phyloP scores from a whole-genome alignment of 1,140 invertebrate genomes.

The Micrasema minimum region DNA sequence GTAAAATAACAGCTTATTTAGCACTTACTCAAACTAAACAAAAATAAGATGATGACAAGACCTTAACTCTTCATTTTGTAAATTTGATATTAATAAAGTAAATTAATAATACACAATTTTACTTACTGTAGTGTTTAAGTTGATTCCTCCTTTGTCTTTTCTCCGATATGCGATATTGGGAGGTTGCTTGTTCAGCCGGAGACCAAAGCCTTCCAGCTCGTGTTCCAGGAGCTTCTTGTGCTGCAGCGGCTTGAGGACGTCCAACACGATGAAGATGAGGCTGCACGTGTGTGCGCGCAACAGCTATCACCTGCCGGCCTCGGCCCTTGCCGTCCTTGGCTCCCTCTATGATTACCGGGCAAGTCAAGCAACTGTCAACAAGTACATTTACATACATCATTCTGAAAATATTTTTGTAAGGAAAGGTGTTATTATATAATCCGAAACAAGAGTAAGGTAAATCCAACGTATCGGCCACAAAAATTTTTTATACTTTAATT shows the following conservation, averaged over 20 bases:
- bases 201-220: constrained; percentile 98
- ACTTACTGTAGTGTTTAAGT: constrained; percentile 64
- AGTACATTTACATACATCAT: neutral
- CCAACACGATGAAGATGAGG: constrained; percentile 97
- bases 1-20: too few species aligned
- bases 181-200: constrained; percentile 95
- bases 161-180: constrained; percentile 96
- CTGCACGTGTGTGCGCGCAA: constrained; percentile 97
- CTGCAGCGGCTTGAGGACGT: constrained; percentile 96
- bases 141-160: constrained; percentile 94
- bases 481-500: too few species aligned
- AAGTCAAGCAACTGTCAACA: constrained; percentile 89
- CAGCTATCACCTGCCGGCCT: constrained; percentile 99
- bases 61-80: too few species aligned
- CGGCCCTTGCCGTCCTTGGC: constrained; percentile 99
- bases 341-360: constrained; percentile 99
- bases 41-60: too few species aligned
- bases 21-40: too few species aligned
- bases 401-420: too few species aligned
- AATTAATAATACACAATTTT: neutral
- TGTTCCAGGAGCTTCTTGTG: constrained; percentile 97
- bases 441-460: too few species aligned
- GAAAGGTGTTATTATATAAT: too few species aligned
- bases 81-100: neutral
- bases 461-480: too few species aligned